phyloP scores from a whole-genome alignment of 1,140 invertebrate genomes.

The Anastrepha ludens region DNA sequence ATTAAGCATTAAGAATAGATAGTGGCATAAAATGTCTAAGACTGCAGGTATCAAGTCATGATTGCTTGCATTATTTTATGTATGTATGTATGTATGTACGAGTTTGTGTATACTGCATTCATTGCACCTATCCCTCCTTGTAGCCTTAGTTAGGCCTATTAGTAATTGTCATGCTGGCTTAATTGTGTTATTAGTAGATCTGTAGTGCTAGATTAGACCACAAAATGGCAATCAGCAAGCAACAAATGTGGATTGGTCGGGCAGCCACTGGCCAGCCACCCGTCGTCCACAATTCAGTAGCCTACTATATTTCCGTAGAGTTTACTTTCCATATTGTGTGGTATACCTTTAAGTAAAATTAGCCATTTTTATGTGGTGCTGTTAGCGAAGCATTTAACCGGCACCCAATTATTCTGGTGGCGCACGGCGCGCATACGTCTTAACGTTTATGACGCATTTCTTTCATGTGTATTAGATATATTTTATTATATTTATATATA shows the following conservation, averaged over 20 bases:
- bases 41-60: not conserved
- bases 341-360: not conserved
- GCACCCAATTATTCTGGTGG: not conserved
- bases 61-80: not conserved
- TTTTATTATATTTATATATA: no score
- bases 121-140: not conserved
- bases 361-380: not conserved
- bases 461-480: not conserved
- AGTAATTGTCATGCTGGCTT: conserved; percentile 37
- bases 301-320: not conserved
- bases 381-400: not conserved
- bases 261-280: not conserved
- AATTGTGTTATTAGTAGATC: conserved; percentile 51
- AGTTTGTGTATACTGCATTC: not conserved
- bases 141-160: not conserved
- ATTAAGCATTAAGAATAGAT: conserved; percentile 15
- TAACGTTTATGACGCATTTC: not conserved
- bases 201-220: conserved; percentile 6
- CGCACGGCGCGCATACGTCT: not conserved
- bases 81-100: not conserved
- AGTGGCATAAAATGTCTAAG: not conserved
- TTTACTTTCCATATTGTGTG: not conserved
- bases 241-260: not conserved
- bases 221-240: conserved; percentile 22
- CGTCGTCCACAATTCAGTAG: not conserved